Conservation (phyloP, 1,140 invertebrate genomes). For the Andrena cerasifolii region DNA sequence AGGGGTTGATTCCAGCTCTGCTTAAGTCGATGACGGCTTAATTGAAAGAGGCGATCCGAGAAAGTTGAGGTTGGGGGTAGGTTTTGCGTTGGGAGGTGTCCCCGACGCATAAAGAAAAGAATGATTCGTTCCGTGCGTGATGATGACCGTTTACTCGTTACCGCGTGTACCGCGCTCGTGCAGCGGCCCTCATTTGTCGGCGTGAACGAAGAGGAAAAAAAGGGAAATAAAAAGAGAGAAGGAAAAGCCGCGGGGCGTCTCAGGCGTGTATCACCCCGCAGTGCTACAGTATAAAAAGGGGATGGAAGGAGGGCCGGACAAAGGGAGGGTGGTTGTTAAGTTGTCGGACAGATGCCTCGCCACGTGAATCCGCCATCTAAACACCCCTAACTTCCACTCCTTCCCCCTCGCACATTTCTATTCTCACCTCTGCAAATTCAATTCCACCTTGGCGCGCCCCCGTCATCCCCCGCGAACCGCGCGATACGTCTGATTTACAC, state of each 20-base stretch:
- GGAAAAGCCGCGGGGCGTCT: conserved; percentile 65
- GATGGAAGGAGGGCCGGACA: conserved; percentile 18
- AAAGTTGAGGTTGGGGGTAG: too few relatives aligned
- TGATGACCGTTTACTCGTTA: conserved; percentile 22
- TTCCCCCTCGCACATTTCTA: conserved; percentile 39
- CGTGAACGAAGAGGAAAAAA: conserved; percentile 33
- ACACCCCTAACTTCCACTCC: conserved; percentile 48
- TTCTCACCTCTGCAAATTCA: conserved; percentile 64
- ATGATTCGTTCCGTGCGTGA: too few relatives aligned
- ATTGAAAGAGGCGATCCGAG: too few relatives aligned
- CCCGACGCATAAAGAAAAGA: too few relatives aligned
- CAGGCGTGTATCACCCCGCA: conserved; percentile 59
- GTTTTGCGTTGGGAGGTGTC: too few relatives aligned
- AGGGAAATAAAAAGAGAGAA: conserved; percentile 29
- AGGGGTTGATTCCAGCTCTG: too few relatives aligned
- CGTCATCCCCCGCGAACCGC: neutral
- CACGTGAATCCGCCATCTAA: conserved; percentile 61
- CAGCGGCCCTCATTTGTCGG: conserved; percentile 41
- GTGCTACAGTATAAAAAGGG: conserved; percentile 52
- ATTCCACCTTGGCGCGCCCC: conserved; percentile 41
- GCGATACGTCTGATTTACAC: conserved; percentile 55
- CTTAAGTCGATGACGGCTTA: too few relatives aligned
- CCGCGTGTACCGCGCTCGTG: neutral
- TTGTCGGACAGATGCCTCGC: conserved; percentile 71
- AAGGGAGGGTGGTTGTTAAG: conserved; percentile 65